phyloP scores from a whole-genome alignment of 2,888 invertebrate species.

The Phaonia tiefii region DNA sequence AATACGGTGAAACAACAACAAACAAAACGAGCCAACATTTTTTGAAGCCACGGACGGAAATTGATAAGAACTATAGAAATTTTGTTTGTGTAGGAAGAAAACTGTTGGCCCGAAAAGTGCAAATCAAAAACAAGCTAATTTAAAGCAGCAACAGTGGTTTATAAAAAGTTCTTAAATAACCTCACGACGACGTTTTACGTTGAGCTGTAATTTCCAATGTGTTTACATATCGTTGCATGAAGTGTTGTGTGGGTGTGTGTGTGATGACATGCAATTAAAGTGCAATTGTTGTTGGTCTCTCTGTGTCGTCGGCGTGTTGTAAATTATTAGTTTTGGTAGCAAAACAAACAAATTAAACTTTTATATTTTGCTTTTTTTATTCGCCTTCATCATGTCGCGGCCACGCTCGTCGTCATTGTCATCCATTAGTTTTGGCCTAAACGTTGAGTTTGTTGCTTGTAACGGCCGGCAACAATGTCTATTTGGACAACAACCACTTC shows the following conservation, averaged over 20 bases:
- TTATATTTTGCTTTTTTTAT: conserved; percentile 8
- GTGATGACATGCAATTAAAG: conserved; percentile 28
- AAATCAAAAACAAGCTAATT: too few species aligned
- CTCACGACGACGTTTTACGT: neutral
- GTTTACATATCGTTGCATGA: neutral
- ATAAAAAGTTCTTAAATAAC: too few species aligned
- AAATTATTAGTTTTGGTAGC: conserved; percentile 40
- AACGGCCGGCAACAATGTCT: conserved; percentile 81
- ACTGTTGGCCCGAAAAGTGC: neutral
- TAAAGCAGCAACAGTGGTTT: too few species aligned
- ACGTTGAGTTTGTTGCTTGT: neutral
- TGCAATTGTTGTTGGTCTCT: conserved; percentile 4
- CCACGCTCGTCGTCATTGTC: conserved; percentile 23
- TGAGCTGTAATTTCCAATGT: neutral
- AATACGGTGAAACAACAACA: conserved; percentile 13
- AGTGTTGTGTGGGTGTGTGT: conserved; percentile 20
- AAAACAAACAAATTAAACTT: conserved; percentile 12
- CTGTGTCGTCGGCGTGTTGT: conserved; percentile 22
- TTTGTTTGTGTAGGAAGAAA: neutral
- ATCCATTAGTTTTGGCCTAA: conserved; percentile 22
- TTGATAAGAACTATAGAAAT: neutral
- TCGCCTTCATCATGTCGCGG: conserved; percentile 48
- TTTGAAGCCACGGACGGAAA: neutral
- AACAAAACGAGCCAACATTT: conserved; percentile 1
- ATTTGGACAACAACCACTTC: conserved; percentile 85